A percentile compares a stretch with the other conserved stretches of the same genome.
These are phyloP conservation scores for Epiperipatus broadwayi DNA, from an alignment of 2,888 invertebrate species.

Conservation along the genomic window DNA sequence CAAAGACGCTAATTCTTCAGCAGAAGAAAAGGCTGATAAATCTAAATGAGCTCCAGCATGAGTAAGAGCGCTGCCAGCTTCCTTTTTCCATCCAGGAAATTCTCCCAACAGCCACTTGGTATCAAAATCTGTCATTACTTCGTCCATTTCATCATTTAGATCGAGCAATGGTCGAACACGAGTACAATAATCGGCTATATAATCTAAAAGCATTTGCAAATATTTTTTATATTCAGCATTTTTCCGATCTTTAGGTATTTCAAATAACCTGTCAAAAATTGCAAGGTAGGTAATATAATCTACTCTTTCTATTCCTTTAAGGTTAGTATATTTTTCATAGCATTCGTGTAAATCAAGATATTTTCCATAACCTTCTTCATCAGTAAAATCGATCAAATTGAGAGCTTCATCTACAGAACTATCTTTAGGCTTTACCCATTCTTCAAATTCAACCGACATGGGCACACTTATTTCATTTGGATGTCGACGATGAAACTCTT, in stretches of 20 bases:
- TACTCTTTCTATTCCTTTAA: conserved; percentile 74
- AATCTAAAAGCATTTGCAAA: conserved; percentile 57
- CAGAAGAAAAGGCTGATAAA: conserved; percentile 89
- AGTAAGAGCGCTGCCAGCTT: conserved; percentile 60
- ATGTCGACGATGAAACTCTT: conserved; percentile 87
- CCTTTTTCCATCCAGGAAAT: conserved; percentile 92
- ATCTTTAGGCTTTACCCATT: conserved; percentile 66
- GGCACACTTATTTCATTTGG: conserved; percentile 90
- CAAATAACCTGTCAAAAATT: conserved; percentile 83
- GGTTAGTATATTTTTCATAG: conserved; percentile 82
- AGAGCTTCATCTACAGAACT: conserved; percentile 37
- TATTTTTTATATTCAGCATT: conserved; percentile 47
- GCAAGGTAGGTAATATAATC: conserved; percentile 90
- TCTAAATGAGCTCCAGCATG: conserved; percentile 92
- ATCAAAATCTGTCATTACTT: conserved; percentile 48
- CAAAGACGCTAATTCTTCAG: conserved; percentile 88
- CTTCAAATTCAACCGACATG: conserved; percentile 93
- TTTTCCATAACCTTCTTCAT: conserved; percentile 97
- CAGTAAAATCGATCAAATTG: conserved; percentile 76
- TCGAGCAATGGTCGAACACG: conserved; percentile 71
- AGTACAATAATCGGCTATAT: conserved; percentile 58
- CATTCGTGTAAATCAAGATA: conserved; percentile 92
- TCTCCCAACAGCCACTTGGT: conserved; percentile 68
- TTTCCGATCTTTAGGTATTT: conserved; percentile 55
- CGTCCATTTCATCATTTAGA: conserved; percentile 36